A percentile compares a stretch with the other conserved stretches of the same genome.
These are phyloP conservation scores for Nymphalis urticae DNA, from an alignment of 2,888 invertebrate species.

Conservation along the genomic window DNA sequence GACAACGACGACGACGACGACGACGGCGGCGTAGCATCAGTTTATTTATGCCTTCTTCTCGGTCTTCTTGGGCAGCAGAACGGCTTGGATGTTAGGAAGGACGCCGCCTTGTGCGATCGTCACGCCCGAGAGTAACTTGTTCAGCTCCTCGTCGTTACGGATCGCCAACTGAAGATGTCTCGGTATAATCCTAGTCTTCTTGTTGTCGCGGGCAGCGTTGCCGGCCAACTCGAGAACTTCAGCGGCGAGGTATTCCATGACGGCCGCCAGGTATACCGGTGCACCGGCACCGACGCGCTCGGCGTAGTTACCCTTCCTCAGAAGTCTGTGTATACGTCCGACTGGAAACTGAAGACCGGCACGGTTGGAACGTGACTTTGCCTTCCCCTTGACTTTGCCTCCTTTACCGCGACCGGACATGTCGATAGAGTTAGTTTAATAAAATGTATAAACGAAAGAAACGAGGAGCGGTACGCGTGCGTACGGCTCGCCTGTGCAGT, in stretches of 20 bases:
- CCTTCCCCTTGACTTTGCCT: constrained; percentile 4
- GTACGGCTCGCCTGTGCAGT: too few species aligned
- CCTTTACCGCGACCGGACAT: constrained; percentile 14
- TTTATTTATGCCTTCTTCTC: constrained; percentile 46
- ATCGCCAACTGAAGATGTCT: constrained; percentile 42
- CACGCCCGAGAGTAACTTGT: constrained; percentile 87
- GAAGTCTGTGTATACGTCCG: constrained; percentile 71
- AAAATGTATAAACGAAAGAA: too few species aligned
- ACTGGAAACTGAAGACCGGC: constrained; percentile 83
- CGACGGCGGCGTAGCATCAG: too few species aligned
- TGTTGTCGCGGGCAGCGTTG: constrained; percentile 85
- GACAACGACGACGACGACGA: too few species aligned
- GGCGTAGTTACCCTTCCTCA: constrained; percentile 83
- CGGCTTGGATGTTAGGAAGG: constrained; percentile 89
- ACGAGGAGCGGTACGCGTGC: too few species aligned
- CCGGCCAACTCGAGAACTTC: constrained; percentile 85
- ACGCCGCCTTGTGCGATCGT: constrained; percentile 93
- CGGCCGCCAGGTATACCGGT: constrained; percentile 78
- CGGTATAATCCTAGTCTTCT: constrained; percentile 87
- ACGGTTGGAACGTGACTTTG: constrained; percentile 75
- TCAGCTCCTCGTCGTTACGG: constrained; percentile 48
- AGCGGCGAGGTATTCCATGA: constrained; percentile 85
- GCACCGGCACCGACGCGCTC: constrained; percentile 79
- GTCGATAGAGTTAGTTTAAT: not conserved
- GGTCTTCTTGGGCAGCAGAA: constrained; percentile 87